Base-by-base conservation (phyloP, 2,797 vertebrate species). In the Poeciliopsis presidionis region DNA sequence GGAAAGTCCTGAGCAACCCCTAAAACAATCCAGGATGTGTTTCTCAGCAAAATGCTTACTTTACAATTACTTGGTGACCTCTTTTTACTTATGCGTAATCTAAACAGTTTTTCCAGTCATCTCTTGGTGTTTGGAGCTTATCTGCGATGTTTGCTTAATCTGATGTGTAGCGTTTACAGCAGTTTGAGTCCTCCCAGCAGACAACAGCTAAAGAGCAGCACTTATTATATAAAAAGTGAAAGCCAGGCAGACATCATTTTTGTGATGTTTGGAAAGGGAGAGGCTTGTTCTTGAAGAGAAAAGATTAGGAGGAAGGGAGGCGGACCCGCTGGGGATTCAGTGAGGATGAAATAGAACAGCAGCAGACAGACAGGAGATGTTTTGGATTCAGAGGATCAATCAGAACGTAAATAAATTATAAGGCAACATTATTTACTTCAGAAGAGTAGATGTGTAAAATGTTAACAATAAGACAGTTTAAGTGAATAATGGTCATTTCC, bases 251-350 rank as follows among this genome's bases (percentile, higher is more conserved):
- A 83, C 65, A 0, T 78, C 71, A 86, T 80, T 72, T 11, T 4
- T 22, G 43, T 74, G 74, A 87, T 88, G 74, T 91, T 91, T 92
- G 75, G 70, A 87, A 85, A 89, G 82, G 71, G 82, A 86, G 78
- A 47, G 39, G 28, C 28, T 13, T 5, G 1, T 76, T 79, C 69
- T 78, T 65, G n/a, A 39, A 28, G 41, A 70, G 84, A 46, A 39
- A 67, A 73, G 61, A 61, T 61, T 46, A 33, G 5, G 61, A 20
- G 41, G 47, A 72, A n/a, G 65, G 75, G 28, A 83, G 73, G 39
- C 33, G 76, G 69, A 77, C 74, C 76, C 45, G 72, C 63, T 39
- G 36, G 75, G 18, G 67, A 51, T 65, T 79, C 22, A 25, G 20
- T 33, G 33, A 59, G 33, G 53, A 75, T 55, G 36, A 82, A 75